These are phyloP conservation scores for Danio kyathit DNA, from an alignment of 2,797 vertebrate genomes.

Conservation along the genomic window DNA sequence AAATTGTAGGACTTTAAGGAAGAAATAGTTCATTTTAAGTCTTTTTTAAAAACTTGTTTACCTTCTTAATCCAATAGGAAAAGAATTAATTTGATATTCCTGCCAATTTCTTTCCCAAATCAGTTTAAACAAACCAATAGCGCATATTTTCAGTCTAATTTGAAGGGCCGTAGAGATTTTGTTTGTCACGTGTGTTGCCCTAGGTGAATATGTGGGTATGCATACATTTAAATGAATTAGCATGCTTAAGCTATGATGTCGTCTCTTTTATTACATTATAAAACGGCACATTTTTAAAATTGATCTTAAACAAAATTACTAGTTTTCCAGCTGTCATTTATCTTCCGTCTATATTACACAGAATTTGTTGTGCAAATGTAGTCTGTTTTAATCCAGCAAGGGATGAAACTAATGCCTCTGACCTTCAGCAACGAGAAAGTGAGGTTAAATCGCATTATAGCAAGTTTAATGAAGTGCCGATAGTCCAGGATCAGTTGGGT, in stretches of 20 bases:
- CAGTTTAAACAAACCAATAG: constrained; percentile 26
- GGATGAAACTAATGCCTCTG: constrained; percentile 11
- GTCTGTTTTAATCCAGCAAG: background rate
- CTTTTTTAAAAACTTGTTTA: constrained; percentile 3
- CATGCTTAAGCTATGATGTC: constrained; percentile 42
- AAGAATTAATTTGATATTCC: background rate
- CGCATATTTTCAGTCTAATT: constrained; percentile 30
- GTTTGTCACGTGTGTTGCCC: constrained; percentile 37
- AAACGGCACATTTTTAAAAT: constrained; percentile 6
- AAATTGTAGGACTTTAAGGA: background rate
- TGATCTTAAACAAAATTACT: background rate
- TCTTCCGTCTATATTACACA: background rate
- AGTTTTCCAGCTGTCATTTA: background rate
- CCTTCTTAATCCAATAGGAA: constrained; percentile 11
- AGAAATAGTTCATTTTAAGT: background rate
- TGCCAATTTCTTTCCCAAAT: constrained; percentile 1
- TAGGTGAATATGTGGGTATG: constrained; percentile 55
- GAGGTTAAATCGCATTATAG: constrained; percentile 32
- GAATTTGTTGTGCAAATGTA: constrained; percentile 15
- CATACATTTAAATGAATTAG: constrained; percentile 59
- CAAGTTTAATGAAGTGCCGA: constrained; percentile 45
- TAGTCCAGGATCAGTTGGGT: constrained; percentile 3
- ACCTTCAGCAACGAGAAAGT: constrained; percentile 31
- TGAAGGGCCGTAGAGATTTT: constrained; percentile 43
- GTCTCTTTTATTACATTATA: constrained; percentile 16